Evolutionary conservation across 2,888 invertebrate genomes (phyloP).

Genomic region (Acrobasis repandana): DNA sequence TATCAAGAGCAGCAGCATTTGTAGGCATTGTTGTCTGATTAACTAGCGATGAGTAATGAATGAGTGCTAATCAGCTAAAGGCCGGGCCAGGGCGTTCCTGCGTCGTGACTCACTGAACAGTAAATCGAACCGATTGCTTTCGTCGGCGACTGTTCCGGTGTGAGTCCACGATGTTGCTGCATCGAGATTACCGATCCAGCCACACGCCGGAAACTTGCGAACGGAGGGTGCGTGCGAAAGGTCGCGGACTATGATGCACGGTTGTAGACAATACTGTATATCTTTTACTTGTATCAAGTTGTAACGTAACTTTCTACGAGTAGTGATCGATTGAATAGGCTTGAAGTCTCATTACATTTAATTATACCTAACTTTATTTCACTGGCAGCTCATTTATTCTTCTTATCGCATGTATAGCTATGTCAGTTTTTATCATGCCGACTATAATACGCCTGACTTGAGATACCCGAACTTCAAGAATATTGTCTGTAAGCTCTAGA

Average conservation of each 20-base stretch:
- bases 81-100: constrained; percentile 69
- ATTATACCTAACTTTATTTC: no score
- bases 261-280: constrained; percentile 1
- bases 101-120: constrained; percentile 57
- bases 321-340: no score
- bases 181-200: constrained; percentile 28
- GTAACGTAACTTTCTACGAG: constrained; percentile 9
- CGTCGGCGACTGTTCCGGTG: constrained; percentile 54
- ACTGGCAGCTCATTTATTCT: no score
- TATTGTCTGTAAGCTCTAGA: no score
- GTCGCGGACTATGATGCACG: constrained; percentile 11
- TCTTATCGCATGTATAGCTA: no score
- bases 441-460: no score
- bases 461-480: no score
- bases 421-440: no score
- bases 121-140: constrained; percentile 49
- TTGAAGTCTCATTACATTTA: no score
- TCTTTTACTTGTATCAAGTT: not conserved
- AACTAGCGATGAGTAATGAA: constrained; percentile 71
- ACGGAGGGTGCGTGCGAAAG: constrained; percentile 22
- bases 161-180: constrained; percentile 38
- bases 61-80: constrained; percentile 68
- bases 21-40: constrained; percentile 54
- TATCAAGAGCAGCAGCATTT: constrained; percentile 40
- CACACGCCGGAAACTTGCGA: constrained; percentile 39